phyloP scores from a whole-genome alignment of 2,797 vertebrate genomes.

The Cuculus canorus region DNA sequence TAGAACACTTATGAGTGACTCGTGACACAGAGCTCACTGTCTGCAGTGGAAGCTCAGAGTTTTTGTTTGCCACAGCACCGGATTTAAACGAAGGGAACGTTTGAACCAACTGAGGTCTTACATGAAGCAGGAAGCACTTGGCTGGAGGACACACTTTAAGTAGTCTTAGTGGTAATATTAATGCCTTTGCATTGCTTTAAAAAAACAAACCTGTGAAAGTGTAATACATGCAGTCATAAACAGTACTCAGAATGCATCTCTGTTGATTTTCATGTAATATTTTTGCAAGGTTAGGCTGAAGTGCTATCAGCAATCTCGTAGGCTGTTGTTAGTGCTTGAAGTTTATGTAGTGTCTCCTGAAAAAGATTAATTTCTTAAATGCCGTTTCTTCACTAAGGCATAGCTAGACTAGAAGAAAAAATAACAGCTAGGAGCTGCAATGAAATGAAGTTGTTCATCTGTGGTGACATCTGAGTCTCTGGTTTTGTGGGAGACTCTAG shows the following conservation, averaged over 20 bases:
- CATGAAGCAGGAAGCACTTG: not conserved
- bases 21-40: not conserved
- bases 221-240: not conserved
- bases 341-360: not conserved
- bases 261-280: not conserved
- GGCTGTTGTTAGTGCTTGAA: not conserved
- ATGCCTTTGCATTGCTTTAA: not conserved
- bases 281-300: not conserved
- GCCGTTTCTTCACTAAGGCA: not conserved
- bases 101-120: not conserved
- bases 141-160: not conserved
- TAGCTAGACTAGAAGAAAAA: not conserved
- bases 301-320: not conserved
- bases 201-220: not conserved
- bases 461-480: not conserved
- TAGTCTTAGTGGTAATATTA: not conserved
- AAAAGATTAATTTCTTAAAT: not conserved
- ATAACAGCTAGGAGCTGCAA: not conserved
- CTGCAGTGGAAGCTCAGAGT: not conserved
- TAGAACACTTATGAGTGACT: not conserved
- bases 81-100: not conserved
- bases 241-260: not conserved
- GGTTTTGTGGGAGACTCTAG: not conserved
- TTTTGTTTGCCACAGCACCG: not conserved
- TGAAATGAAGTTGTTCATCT: not conserved